Evolutionary conservation across 2,888 invertebrate species (phyloP).

Genomic region (Cetonia aurata): DNA sequence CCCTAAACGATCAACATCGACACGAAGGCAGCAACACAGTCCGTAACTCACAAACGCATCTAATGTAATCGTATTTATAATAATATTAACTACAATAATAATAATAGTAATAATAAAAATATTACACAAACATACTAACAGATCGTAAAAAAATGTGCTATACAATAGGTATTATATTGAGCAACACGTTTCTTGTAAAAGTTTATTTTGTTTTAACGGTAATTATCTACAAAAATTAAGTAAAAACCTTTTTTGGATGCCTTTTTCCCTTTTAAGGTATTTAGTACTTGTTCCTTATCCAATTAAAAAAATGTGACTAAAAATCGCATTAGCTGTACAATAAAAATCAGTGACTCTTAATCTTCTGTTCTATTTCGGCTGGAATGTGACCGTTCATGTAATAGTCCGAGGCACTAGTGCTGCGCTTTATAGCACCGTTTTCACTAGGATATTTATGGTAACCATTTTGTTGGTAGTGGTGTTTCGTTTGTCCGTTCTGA

Average conservation of each 20-base stretch:
- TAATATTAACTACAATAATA: conserved; percentile 38
- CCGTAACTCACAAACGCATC: conserved; percentile 12
- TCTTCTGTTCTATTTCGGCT: conserved; percentile 59
- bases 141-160: conserved; percentile 45
- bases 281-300: conserved; percentile 7
- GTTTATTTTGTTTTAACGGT: conserved; percentile 40
- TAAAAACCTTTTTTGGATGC: conserved; percentile 27
- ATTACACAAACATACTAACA: conserved; percentile 30
- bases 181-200: conserved; percentile 45
- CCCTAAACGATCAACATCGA: conserved; percentile 1
- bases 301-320: conserved; percentile 18
- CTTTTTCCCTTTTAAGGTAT: neutral
- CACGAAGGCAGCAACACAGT: conserved; percentile 9
- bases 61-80: conserved; percentile 38
- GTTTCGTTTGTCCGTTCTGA: conserved; percentile 49
- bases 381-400: conserved; percentile 67
- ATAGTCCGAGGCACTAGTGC: conserved; percentile 66
- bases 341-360: conserved; percentile 59
- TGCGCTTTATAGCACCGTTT: conserved; percentile 49
- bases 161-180: conserved; percentile 43
- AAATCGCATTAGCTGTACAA: conserved; percentile 29
- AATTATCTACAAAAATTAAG: conserved; percentile 50
- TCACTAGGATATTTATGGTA: conserved; percentile 54
- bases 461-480: conserved; percentile 50
- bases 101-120: no score